These are phyloP conservation scores for Aphaenogaster floridana DNA, from an alignment of 1,140 invertebrate genomes.

Conservation along the genomic window DNA sequence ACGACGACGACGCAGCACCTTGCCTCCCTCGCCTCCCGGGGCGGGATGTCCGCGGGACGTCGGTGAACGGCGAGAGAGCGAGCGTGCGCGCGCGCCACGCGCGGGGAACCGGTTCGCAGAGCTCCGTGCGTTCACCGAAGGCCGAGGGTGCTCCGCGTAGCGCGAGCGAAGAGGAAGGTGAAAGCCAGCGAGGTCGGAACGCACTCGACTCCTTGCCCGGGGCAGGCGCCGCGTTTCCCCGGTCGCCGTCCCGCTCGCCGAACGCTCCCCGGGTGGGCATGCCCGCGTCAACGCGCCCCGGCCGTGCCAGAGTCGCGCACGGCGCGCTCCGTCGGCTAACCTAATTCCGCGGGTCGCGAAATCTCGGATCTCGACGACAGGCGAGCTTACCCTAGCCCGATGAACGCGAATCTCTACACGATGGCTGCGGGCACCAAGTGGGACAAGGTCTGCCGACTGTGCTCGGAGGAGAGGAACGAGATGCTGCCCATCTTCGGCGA, in stretches of 20 bases:
- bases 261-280: conserved; percentile 11
- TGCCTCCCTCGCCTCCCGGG: not conserved
- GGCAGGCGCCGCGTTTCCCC: not conserved
- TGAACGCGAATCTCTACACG: conserved; percentile 39
- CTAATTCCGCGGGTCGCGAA: conserved; percentile 41
- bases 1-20: not conserved
- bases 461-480: conserved; percentile 79
- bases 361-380: not conserved
- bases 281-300: not conserved
- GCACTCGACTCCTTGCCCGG: not conserved
- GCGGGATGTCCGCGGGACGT: conserved; percentile 2
- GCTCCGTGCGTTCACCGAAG: not conserved
- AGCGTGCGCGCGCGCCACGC: conserved; percentile 25
- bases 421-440: conserved; percentile 72
- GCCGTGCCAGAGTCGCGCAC: not conserved
- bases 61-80: conserved; percentile 42
- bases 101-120: conserved; percentile 62
- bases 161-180: not conserved
- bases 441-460: conserved; percentile 81
- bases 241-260: not conserved
- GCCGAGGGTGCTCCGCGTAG: not conserved
- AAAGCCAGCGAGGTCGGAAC: not conserved
- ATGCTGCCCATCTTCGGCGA: conserved; percentile 82
- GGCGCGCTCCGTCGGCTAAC: conserved; percentile 60
- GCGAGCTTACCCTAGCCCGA: not conserved